phyloP scores from a whole-genome alignment of 2,797 vertebrate genomes.

The Parambassis ranga region DNA sequence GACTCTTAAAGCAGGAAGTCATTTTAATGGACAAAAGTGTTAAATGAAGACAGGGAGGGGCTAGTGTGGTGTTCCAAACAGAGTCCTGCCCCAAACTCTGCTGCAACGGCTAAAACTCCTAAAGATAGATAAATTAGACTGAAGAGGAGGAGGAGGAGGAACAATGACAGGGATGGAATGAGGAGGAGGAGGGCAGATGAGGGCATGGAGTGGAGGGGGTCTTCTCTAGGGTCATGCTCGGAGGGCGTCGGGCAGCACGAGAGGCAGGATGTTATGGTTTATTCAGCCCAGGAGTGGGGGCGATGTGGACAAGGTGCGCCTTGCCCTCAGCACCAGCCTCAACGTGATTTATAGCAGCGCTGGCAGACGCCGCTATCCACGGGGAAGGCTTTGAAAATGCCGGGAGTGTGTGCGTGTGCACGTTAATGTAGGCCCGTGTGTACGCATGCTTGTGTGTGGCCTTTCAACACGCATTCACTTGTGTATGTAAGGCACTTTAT shows the following conservation, averaged over 20 bases:
- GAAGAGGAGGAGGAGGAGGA: constrained; percentile 38
- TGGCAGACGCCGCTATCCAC: constrained; percentile 84
- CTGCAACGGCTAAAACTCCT: constrained; percentile 30
- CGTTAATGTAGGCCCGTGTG: constrained; percentile 13
- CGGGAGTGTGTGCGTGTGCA: constrained; percentile 7
- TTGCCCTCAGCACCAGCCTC: constrained; percentile 83
- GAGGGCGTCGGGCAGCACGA: constrained; percentile 81
- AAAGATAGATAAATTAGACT: constrained; percentile 66
- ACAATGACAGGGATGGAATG: constrained; percentile 42
- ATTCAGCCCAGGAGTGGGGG: constrained; percentile 85
- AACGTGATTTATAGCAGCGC: constrained; percentile 84
- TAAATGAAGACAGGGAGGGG: constrained; percentile 71
- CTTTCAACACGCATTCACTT: background rate
- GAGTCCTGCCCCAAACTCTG: constrained; percentile 6
- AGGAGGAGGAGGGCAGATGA: constrained; percentile 42
- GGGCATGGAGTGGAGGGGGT: constrained; percentile 57
- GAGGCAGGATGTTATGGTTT: constrained; percentile 92
- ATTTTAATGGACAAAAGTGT: constrained; percentile 77
- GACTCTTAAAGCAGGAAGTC: constrained; percentile 86
- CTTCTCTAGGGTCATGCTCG: constrained; percentile 66
- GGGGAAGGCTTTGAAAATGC: constrained; percentile 84
- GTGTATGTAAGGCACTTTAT: constrained; percentile 23
- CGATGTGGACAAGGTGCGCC: constrained; percentile 86
- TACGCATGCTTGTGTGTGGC: constrained; percentile 6
- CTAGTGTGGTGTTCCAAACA: constrained; percentile 15